Base-by-base conservation (phyloP, 2,888 invertebrate species). In the Idaea straminata region DNA sequence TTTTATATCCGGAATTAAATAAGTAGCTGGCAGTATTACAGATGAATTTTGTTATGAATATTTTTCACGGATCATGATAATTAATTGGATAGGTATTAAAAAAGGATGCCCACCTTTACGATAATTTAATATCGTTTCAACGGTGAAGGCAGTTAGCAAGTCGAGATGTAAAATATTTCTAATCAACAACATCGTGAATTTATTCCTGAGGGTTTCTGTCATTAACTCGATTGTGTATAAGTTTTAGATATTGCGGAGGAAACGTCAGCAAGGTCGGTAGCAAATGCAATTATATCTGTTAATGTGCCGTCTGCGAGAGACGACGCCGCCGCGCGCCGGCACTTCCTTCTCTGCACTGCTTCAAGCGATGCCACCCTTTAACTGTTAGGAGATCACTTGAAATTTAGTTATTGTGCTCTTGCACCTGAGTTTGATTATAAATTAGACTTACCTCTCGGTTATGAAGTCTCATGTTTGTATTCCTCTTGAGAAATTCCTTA, bases 1-100 rank as follows among this genome's bases (percentile, higher is more conserved):
- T 93, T 92, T 92, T 92, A 93, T 93, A 92, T 93, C 92, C 92
- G 88, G 93, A 93, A 93, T 93, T 92, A 92, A 93, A 93, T 93
- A 93, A 93, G 93, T 92, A 92, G 86, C 91, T 87, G 77, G 83
- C 86, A 85, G 88, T 87, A 88, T 91, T 89, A 91, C 86, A 84
- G 74, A 82, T 86, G 82, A 88, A 91, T 90, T 91, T 89, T 91
- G 89, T 91, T 91, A 91, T 86, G 77, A 83, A 88, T 87, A 89
- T 89, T 90, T 89, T 92, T 91, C 83, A 82, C 80, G 75, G 79
- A 86, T 84, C 80, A 85, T 83, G 79, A 64, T 62, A 67, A 67
- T 71, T 69, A 71, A 68, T 67, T 64, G 64, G 66, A 70, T 68
- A n/a, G n/a, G n/a, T n/a, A 66, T 63, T 47, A 63, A 47, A 47